phyloP scores from a whole-genome alignment of 1,140 invertebrate species.

The Drosophila neocordata region DNA sequence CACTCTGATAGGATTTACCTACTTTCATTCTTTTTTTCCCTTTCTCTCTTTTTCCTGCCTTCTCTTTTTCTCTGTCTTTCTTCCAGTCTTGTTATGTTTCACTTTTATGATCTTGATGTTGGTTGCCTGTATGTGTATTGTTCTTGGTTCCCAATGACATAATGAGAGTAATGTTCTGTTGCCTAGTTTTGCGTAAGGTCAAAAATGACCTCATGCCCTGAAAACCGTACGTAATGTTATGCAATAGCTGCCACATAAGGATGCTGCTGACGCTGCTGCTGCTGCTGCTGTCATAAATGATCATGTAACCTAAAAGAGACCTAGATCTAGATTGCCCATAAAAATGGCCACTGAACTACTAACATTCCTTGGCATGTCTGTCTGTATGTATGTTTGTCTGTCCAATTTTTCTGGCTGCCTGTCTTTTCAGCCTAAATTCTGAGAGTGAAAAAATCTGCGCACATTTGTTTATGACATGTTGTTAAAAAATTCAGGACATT shows the following conservation, averaged over 20 bases:
- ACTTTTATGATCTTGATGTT: constrained; percentile 32
- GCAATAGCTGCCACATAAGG: constrained; percentile 42
- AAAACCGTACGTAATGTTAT: constrained; percentile 69
- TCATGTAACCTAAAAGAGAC: constrained; percentile 33
- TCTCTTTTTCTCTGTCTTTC: not conserved
- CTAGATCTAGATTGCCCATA: constrained; percentile 62
- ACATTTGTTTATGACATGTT: constrained; percentile 64
- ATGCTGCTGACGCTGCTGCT: constrained; percentile 19
- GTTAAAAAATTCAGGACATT: constrained; percentile 74
- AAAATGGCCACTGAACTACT: constrained; percentile 58
- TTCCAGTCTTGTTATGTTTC: not conserved
- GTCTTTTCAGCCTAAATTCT: not conserved
- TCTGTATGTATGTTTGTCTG: constrained; percentile 7
- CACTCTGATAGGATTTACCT: not conserved
- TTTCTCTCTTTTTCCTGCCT: no score
- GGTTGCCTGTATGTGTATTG: constrained; percentile 32
- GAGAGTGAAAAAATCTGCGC: constrained; percentile 45
- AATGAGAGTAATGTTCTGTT: constrained; percentile 42
- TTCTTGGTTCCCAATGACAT: constrained; percentile 67
- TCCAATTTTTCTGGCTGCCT: no score
- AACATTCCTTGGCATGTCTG: not conserved
- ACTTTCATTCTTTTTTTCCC: no score
- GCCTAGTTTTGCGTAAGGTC: constrained; percentile 55
- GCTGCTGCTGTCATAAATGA: constrained; percentile 50
- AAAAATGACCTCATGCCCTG: constrained; percentile 26